Conservation (phyloP, 2,113 vertebrate genomes). For the Nyctereutes procyonoides region DNA sequence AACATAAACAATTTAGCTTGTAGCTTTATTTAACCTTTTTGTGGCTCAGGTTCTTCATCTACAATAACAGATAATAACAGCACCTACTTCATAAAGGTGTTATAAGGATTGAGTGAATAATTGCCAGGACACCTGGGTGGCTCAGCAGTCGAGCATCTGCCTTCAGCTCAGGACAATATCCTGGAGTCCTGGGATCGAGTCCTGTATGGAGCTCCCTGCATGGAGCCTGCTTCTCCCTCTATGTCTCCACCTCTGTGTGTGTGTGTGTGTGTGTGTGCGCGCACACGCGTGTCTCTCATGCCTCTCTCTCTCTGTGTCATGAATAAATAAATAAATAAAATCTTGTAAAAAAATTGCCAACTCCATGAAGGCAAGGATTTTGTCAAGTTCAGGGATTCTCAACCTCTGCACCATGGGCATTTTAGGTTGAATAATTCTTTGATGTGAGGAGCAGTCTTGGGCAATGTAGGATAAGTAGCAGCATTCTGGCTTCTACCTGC, state of each 20-base stretch:
- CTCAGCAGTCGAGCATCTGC: no score
- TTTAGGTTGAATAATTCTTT: not conserved
- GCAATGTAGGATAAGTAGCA: not conserved
- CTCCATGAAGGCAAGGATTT: not conserved
- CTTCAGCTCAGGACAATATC: no score
- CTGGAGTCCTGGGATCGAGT: no score
- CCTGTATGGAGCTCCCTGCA: no score
- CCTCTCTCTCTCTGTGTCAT: no score
- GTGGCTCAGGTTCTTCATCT: not conserved
- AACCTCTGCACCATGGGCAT: not conserved
- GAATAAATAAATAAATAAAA: no score
- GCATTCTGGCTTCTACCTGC: not conserved
- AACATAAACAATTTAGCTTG: not conserved
- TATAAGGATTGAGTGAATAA: not conserved
- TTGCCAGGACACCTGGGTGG: not conserved
- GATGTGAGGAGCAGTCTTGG: not conserved
- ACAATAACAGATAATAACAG: not conserved
- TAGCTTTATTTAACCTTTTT: not conserved
- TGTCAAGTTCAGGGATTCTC: not conserved
- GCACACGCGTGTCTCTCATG: no score
- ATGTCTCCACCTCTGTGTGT: no score
- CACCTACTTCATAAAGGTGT: not conserved
- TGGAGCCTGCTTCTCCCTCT: no score
- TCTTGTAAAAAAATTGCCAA: not conserved
- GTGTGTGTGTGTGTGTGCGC: no score